Evolutionary conservation across 2,113 vertebrate species (phyloP).

Genomic region (Anguilla rostrata): DNA sequence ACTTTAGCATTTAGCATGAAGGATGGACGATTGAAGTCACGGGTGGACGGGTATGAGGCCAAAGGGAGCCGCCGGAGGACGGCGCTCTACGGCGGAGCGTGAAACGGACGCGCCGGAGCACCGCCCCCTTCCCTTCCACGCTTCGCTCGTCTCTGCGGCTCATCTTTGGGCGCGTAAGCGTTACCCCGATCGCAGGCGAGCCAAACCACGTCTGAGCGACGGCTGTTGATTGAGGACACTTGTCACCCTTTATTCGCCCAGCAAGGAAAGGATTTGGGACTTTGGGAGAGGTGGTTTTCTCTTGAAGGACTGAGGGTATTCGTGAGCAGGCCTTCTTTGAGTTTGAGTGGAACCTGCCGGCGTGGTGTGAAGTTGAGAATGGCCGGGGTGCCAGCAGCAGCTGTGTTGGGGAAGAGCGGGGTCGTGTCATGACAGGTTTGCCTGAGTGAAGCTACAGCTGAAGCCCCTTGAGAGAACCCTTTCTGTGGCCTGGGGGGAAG

Average conservation of each 20-base stretch:
- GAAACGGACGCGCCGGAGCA: slow-evolving; percentile 66
- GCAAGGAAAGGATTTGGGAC: slow-evolving; percentile 31
- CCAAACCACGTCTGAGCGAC: slow-evolving; percentile 56
- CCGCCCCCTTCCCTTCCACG: slow-evolving; percentile 33
- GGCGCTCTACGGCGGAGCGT: background rate
- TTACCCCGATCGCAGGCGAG: slow-evolving; percentile 64
- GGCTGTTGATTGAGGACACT: slow-evolving; percentile 67
- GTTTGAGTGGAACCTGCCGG: slow-evolving; percentile 69
- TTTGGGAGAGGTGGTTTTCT: background rate
- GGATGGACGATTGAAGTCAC: slow-evolving; percentile 43
- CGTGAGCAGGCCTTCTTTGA: slow-evolving; percentile 54
- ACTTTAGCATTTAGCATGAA: slow-evolving; percentile 58
- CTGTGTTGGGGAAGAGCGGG: slow-evolving; percentile 50
- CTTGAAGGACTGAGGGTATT: slow-evolving; percentile 46
- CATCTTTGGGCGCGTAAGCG: slow-evolving; percentile 49
- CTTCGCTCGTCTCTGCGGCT: background rate
- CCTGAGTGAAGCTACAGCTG: slow-evolving; percentile 29
- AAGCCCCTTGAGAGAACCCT: background rate
- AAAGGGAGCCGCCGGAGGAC: slow-evolving; percentile 26
- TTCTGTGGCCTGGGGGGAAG: slow-evolving; percentile 30
- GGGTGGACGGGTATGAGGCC: slow-evolving; percentile 37
- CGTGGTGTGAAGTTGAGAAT: slow-evolving; percentile 69
- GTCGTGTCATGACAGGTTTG: slow-evolving; percentile 43
- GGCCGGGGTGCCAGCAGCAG: slow-evolving; percentile 68
- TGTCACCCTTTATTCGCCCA: slow-evolving; percentile 61